Percentiles rank a stretch among this genome's conserved stretches.
These are phyloP conservation scores for Cherax quadricarinatus DNA, from an alignment of 1,140 invertebrate genomes.

Conservation along the genomic window DNA sequence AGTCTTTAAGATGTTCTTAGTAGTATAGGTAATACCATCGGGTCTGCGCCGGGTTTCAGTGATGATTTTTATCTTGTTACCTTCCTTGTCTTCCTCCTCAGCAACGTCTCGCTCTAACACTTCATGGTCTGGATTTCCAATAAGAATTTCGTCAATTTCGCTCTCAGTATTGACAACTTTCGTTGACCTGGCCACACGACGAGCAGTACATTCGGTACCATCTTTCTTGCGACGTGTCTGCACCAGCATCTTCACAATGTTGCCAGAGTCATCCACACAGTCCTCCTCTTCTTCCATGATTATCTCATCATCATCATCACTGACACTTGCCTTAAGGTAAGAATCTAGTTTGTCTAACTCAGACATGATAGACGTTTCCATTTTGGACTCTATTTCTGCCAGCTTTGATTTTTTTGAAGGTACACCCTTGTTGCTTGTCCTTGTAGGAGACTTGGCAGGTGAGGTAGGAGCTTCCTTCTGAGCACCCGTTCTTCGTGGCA, in stretches of 20 bases:
- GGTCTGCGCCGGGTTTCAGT: conserved; percentile 70
- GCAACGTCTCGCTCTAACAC: conserved; percentile 68
- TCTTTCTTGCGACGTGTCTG: conserved; percentile 71
- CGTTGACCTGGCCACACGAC: conserved; percentile 66
- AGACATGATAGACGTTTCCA: conserved; percentile 61
- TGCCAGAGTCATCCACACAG: conserved; percentile 63
- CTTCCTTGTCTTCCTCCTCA: conserved; percentile 71
- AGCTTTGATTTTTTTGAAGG: conserved; percentile 42
- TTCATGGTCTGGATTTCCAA: conserved; percentile 72
- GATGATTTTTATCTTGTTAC: conserved; percentile 72
- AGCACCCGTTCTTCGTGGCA: conserved; percentile 41
- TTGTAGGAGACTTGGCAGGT: conserved; percentile 48
- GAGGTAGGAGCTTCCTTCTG: conserved; percentile 62
- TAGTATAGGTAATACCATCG: conserved; percentile 72
- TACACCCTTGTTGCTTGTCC: background rate
- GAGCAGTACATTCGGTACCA: conserved; percentile 68
- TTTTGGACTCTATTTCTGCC: conserved; percentile 48
- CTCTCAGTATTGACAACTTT: conserved; percentile 67
- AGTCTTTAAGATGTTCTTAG: conserved; percentile 72
- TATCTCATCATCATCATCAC: conserved; percentile 64
- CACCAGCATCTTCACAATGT: conserved; percentile 71
- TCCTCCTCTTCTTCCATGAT: conserved; percentile 72
- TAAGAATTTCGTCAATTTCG: conserved; percentile 72
- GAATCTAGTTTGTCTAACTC: conserved; percentile 67
- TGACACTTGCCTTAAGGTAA: conserved; percentile 55